These are phyloP conservation scores for Rousettus madagascariensis DNA, from an alignment of 2,797 vertebrate genomes.

Conservation along the genomic window DNA sequence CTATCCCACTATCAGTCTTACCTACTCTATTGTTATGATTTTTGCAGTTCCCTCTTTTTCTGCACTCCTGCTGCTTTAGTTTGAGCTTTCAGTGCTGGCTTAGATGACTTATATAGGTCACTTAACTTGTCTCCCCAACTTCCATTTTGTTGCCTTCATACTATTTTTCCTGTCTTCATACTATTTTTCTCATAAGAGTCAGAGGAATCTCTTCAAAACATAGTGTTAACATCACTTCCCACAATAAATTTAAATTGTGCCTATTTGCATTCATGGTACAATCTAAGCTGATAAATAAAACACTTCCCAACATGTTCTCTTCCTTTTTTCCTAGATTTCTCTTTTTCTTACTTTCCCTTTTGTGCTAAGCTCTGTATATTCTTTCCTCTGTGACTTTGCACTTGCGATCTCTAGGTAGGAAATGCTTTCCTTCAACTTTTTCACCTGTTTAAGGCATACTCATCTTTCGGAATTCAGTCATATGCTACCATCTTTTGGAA, in stretches of 20 bases:
- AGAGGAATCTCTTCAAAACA: not conserved
- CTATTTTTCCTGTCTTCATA: not conserved
- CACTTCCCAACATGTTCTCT: not conserved
- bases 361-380: too few relatives aligned
- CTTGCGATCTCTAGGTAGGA: not conserved
- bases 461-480: not conserved
- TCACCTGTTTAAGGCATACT: not conserved
- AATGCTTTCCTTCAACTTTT: not conserved
- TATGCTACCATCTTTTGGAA: not conserved
- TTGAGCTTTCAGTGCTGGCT: not conserved
- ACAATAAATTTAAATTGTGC: not conserved
- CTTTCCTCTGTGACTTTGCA: not conserved
- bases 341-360: not conserved
- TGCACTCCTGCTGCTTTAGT: not conserved
- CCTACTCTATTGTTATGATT: fast-evolving
- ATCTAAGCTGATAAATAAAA: too few relatives aligned
- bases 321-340: not conserved
- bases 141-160: not conserved
- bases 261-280: not conserved
- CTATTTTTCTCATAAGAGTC: not conserved
- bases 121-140: not conserved
- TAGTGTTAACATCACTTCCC: not conserved
- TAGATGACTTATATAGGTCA: not conserved
- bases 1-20: not conserved
- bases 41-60: not conserved